These are phyloP conservation scores for Epirrhoe tristata DNA, from an alignment of 2,888 invertebrate genomes.

Conservation along the genomic window DNA sequence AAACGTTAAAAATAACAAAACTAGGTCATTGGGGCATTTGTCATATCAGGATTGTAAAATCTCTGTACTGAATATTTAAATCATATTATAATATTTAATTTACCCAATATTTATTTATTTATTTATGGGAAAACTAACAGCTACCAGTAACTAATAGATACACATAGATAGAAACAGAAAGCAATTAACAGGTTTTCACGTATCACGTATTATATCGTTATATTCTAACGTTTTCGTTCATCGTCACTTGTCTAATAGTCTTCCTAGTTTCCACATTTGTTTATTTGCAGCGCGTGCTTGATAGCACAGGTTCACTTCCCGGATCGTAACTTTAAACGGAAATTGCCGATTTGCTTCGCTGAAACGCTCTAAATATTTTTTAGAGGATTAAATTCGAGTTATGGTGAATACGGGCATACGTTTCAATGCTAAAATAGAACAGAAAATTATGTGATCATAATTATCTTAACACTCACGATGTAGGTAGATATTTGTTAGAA, in stretches of 20 bases:
- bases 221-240: neutral
- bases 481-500: neutral
- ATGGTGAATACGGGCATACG: constrained; percentile 19
- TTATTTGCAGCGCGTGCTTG: constrained; percentile 63
- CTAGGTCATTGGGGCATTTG: too few relatives aligned
- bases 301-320: constrained; percentile 70
- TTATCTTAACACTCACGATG: neutral
- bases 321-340: constrained; percentile 64
- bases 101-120: too few relatives aligned
- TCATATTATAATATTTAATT: too few relatives aligned
- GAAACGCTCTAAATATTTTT: constrained; percentile 35
- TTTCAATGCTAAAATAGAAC: constrained; percentile 15
- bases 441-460: neutral
- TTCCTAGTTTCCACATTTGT: constrained; percentile 42
- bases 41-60: too few relatives aligned
- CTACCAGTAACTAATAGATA: neutral
- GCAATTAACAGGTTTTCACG: too few relatives aligned
- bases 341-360: constrained; percentile 41
- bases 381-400: constrained; percentile 32
- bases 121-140: too few relatives aligned
- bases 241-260: constrained; percentile 3
- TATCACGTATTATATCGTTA: too few relatives aligned
- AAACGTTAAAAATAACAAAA: too few relatives aligned
- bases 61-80: too few relatives aligned
- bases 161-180: too few relatives aligned